Evolutionary conservation across 2,797 vertebrate genomes (phyloP).

Genomic region (Sylvia borin): DNA sequence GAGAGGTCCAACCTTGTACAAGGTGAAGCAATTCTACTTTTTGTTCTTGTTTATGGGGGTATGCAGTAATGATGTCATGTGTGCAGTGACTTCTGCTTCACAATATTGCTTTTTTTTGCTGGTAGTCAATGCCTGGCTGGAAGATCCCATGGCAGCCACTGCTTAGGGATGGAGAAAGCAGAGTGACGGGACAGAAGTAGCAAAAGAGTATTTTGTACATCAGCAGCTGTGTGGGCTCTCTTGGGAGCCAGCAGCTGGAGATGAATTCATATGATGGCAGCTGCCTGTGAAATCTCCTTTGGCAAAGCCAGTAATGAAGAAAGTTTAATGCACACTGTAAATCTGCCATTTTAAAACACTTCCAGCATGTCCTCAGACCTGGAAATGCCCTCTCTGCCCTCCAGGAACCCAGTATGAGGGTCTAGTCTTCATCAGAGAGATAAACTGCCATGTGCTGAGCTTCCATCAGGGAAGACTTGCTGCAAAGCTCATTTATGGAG

Average conservation of each 20-base stretch:
- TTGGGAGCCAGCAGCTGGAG: background rate
- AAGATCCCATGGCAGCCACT: background rate
- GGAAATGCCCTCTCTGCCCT: background rate
- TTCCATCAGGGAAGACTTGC: background rate
- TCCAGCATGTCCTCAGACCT: background rate
- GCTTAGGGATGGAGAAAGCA: background rate
- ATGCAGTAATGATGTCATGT: background rate
- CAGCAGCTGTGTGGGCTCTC: background rate
- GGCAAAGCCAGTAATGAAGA: background rate
- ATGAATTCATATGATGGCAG: background rate
- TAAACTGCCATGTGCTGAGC: background rate
- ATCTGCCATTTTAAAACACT: background rate
- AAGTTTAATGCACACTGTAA: background rate
- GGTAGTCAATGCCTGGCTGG: background rate
- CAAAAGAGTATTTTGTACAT: background rate
- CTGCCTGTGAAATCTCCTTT: slow-evolving; percentile 17
- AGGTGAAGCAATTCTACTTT: background rate
- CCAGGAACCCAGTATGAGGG: background rate
- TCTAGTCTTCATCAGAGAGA: background rate
- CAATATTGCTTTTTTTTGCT: background rate
- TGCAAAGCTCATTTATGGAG: background rate
- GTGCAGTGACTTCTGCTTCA: background rate
- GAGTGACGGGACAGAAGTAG: accelerated
- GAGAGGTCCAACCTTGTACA: background rate
- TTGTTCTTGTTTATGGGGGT: background rate